Evolutionary conservation across 2,797 vertebrate genomes (phyloP).

Genomic region (Scomberomorus guttatus): DNA sequence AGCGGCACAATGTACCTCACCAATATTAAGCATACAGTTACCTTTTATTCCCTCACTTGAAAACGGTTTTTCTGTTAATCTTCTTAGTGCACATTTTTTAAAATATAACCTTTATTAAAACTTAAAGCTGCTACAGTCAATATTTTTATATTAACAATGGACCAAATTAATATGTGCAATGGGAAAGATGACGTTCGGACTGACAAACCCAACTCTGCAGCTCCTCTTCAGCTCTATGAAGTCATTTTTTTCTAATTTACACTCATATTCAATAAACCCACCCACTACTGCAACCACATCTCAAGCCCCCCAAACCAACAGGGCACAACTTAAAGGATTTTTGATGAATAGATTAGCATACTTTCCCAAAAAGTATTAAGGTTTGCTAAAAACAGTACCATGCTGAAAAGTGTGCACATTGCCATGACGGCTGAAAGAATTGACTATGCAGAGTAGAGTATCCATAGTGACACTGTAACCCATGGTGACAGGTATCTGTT

Average conservation of each 20-base stretch:
- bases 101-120: not conserved
- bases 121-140: not conserved
- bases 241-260: no score
- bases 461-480: slow-evolving; percentile 62
- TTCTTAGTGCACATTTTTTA: slow-evolving; percentile 1
- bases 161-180: not conserved
- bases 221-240: no score
- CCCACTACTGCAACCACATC: not conserved
- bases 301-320: not conserved
- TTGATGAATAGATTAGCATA: no score
- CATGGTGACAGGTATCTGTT: slow-evolving; percentile 59
- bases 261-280: not conserved
- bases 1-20: slow-evolving; percentile 4
- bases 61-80: not conserved
- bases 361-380: not conserved
- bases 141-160: not conserved
- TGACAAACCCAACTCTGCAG: no score
- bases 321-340: not conserved
- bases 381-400: slow-evolving; percentile 10
- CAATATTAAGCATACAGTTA: slow-evolving; percentile 13
- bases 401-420: not conserved
- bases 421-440: slow-evolving; percentile 18
- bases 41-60: not conserved
- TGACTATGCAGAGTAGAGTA: slow-evolving; percentile 18
- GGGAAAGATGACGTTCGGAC: not conserved